Evolutionary conservation across 2,113 vertebrate species (phyloP).

Genomic region (Calonectris borealis): DNA sequence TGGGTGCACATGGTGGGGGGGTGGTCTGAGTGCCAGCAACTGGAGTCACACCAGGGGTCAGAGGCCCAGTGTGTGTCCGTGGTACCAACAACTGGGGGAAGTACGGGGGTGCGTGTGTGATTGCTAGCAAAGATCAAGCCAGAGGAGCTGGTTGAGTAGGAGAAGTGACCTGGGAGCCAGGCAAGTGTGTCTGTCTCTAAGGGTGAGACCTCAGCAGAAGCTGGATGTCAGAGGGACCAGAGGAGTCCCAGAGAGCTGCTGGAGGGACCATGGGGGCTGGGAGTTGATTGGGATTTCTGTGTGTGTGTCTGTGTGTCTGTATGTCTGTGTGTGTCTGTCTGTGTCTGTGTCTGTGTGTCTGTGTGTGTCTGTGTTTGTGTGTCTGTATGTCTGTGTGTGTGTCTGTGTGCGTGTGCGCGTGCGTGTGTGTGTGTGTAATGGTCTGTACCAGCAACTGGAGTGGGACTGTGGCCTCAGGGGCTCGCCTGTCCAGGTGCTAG

Average conservation of each 20-base stretch:
- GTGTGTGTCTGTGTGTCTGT: too few species aligned
- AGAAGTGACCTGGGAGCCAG: neutral
- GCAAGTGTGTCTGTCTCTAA: neutral
- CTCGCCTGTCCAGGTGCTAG: rapidly evolving
- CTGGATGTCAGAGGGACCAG: neutral
- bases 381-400: neutral
- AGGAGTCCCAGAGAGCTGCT: neutral
- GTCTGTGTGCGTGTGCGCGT: neutral
- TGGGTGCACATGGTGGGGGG: rapidly evolving
- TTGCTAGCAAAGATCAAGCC: neutral
- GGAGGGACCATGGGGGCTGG: neutral
- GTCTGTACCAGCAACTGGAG: neutral
- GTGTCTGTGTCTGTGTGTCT: neutral
- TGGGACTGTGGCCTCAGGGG: neutral
- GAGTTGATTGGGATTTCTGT: neutral
- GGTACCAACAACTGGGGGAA: neutral
- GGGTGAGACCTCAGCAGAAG: neutral
- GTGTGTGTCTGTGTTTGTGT: neutral
- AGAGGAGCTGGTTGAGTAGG: rapidly evolving
- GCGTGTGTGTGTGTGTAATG: neutral
- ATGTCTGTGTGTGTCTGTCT: neutral
- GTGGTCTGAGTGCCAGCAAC: neutral
- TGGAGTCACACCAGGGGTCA: neutral
- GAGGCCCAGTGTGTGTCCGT: neutral
- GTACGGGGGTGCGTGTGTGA: rapidly evolving